Base-by-base conservation (phyloP, 2,888 invertebrate genomes). In the Eulithis prunata region DNA sequence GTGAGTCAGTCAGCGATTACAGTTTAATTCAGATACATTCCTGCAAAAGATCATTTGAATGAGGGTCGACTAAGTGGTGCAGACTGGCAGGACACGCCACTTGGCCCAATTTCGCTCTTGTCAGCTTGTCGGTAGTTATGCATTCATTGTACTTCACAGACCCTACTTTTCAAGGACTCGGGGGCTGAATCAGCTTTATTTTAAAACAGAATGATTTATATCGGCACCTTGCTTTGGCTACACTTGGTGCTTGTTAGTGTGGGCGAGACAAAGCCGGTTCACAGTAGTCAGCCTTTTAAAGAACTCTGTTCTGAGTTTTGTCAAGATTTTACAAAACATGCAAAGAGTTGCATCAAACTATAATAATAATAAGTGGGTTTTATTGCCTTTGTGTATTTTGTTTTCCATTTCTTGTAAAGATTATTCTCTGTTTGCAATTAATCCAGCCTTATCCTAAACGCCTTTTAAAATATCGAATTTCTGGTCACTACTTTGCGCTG, bases 81-180 rank as follows among this genome's bases (percentile, higher is more conserved):
- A 62, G 43, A 47, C 53, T 12, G 54, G 81, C 89, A 88, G 89
- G 89, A 89, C 85, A 85, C 64, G 77, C 85, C 86, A 87, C 83
- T 89, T 89, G 87, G 72, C 78, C 84, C 74, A 79, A 81, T 81
- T 83, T 72, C 57, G 54, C 32, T 14, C 66, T 62, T 58, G 46
- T 54, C 51, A 36, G 67, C 72, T 68, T 75, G 73, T 71, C 66
- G 70, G 57, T 70, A 57, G 55, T 57, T 52, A 54, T 55, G 60
- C 46, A 55, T 54, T 49, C 51, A 62, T 53, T 56, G 14, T 54
- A 54, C 38, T 32, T 10, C 38, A 32, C 5, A 36, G 4, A 13
- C 32, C 28, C 52, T 32, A 36, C n/a, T 7, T 36, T 36, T 36
- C n/a, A 32, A 52, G 52, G 11, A 36, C 52, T 32, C 36, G 32